Evolutionary conservation across 2,888 invertebrate species (phyloP), one percentile per base, ranked within the genome.

Genomic region (Heliconius hortense): DNA sequence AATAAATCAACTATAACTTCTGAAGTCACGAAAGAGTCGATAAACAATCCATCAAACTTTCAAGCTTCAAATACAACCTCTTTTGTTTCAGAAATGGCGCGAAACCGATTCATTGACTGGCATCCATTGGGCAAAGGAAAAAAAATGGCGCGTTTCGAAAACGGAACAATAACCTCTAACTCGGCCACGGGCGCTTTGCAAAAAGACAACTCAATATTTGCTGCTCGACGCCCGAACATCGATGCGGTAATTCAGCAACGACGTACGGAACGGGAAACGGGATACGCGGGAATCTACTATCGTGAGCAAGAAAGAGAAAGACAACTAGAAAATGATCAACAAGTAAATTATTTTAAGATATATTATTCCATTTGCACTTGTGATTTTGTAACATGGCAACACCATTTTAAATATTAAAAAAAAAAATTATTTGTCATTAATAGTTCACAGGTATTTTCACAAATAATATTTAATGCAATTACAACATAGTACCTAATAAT

Each of bases 141-240:
- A 87, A 87, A 84, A 83, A 85, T 75, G 74, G 88, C 86, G 87
- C 86, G 89, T 87, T 91, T 90, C 83, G 88, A 90, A 92, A 92
- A 91, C 89, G 88, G 91, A 91, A 92, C 91, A 90, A 87, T 89
- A 89, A 88, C 90, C 91, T 89, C 90, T 90, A 91, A 93, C 92
- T 91, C 91, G 93, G 93, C 93, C 93, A 93, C 87, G 91, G 92
- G 87, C 92, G 89, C 87, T 73, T 86, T 85, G 83, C 84, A 90
- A 92, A 92, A 92, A 92, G 89, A 91, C 86, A 85, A 88, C 86
- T 87, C 85, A 82, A 84, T 84, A 85, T 86, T 88, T 86, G 81
- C 81, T 81, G 82, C 71, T 81, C 85, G 84, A 85, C 85, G 79
- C 85, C 85, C 83, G 82, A 81, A 82, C 81, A 78, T 79, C 87